Base-by-base conservation (phyloP, 2,888 invertebrate species). In the Sarcophaga carnaria region DNA sequence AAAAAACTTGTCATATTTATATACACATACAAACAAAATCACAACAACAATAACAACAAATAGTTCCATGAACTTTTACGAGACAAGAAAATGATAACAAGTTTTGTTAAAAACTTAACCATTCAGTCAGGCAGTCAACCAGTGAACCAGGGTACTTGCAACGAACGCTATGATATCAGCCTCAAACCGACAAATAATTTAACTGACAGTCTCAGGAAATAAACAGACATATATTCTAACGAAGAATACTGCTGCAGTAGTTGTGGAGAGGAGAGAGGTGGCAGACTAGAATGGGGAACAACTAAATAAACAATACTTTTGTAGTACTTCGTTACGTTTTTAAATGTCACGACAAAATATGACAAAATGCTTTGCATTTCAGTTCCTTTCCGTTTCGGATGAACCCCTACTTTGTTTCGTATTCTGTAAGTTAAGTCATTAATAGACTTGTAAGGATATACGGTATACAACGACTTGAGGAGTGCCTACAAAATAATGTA, bases 21-120 rank as follows among this genome's bases (percentile, higher is more conserved):
- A 63, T 49, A 75, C 37, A 37, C 22, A 22, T 22, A 22, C 17
- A 27, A 25, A 27, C 22, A 14, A 70, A 27, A n/a, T 12, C 14
- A 49, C 4, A 4, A 54, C 27, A 27, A n/a, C 25, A 59, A 49
- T 37, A 37, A 37, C 37, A 37, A 20, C 20, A 37, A 37, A 64
- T 49, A 75, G 75, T 75, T 75, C n/a, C 64, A 17, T 75, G 75
- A 64, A 75, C 64, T 74, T n/a, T 64, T 25, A 64, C 47, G 17
- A 27, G 3, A 71, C 25, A 71, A 59, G 59, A 37, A 37, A 37
- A 37, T 37, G 37, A 37, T 37, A 37, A 37, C 37, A 37, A 37
- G 37, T 37, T 54, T 37, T 71, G n/a, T 59, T 71, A 71, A 71
- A 71, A 71, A 71, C 71, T 71, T 71, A 71, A 59, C n/a, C 4